Percentiles rank a stretch among this genome's conserved stretches.
Evolutionary conservation across 2,888 invertebrate species (phyloP).

Genomic region (Platerodrilus igneus): DNA sequence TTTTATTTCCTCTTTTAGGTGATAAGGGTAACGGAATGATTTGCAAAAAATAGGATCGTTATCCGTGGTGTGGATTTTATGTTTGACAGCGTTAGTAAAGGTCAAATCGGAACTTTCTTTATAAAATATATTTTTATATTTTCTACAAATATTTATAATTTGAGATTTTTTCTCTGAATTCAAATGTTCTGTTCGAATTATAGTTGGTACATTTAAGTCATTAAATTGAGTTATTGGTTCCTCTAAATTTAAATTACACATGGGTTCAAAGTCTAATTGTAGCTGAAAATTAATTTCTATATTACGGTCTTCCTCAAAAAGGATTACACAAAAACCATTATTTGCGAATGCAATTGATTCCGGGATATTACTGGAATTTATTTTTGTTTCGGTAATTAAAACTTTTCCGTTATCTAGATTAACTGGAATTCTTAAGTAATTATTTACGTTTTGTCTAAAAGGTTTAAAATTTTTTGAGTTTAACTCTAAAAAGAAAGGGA

Average conservation of each 20-base stretch:
- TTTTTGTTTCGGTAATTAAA: slow-evolving; percentile 3
- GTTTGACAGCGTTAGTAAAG: slow-evolving; percentile 11
- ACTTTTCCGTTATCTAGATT: slow-evolving; percentile 3
- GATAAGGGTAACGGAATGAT: slow-evolving; percentile 32
- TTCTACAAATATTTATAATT: slow-evolving; percentile 4
- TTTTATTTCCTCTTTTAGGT: slow-evolving; percentile 34
- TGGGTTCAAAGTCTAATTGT: slow-evolving; percentile 1
- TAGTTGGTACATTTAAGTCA: too few relatives aligned
- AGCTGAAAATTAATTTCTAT: slow-evolving; percentile 2
- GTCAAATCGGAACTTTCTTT: slow-evolving; percentile 10
- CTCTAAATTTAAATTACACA: background rate
- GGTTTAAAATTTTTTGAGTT: slow-evolving; percentile 1
- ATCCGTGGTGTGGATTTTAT: slow-evolving; percentile 10
- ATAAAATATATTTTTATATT: slow-evolving; percentile 9
- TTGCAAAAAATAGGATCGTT: slow-evolving; percentile 30
- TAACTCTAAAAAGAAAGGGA: slow-evolving; percentile 4
- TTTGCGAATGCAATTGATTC: slow-evolving; percentile 2
- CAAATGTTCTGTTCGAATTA: slow-evolving; percentile 12
- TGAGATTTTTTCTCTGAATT: slow-evolving; percentile 7
- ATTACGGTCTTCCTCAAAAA: background rate
- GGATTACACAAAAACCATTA: slow-evolving; percentile 1
- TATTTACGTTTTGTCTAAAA: background rate
- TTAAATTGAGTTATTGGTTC: background rate
- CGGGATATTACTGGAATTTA: background rate
- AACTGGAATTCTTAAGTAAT: background rate